These are phyloP conservation scores for Mimachlamys varia DNA, from an alignment of 2,888 invertebrate genomes.

Conservation along the genomic window DNA sequence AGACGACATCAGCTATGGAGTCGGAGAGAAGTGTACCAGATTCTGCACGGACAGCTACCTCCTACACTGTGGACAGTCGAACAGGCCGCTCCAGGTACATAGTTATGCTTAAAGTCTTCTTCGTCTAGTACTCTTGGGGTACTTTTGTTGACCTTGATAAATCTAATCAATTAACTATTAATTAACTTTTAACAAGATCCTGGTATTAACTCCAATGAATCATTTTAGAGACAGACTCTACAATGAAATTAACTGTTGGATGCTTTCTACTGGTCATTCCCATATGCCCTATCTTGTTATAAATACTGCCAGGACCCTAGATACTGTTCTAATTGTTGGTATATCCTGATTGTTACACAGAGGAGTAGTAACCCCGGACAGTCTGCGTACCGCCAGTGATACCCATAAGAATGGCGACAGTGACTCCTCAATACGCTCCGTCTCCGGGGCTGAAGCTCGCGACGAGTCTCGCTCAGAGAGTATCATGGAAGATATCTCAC, in stretches of 20 bases:
- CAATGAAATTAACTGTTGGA: no score
- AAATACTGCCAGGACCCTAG: no score
- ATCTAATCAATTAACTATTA: no score
- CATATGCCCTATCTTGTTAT: no score
- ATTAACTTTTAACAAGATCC: no score
- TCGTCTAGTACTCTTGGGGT: no score
- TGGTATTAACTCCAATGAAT: no score
- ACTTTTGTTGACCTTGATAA: no score
- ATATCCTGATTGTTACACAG: not conserved
- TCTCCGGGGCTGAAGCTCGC: slow-evolving; percentile 63
- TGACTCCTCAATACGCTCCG: slow-evolving; percentile 63
- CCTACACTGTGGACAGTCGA: slow-evolving; percentile 40
- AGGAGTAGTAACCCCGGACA: not conserved
- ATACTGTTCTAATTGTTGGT: not conserved
- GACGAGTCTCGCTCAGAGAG: slow-evolving; percentile 61
- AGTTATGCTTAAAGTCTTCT: not conserved
- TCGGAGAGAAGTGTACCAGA: slow-evolving; percentile 44
- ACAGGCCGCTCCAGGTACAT: slow-evolving; percentile 36
- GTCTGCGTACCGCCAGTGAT: slow-evolving; percentile 63
- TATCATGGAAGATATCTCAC: slow-evolving; percentile 57
- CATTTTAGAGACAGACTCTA: no score
- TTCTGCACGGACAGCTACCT: slow-evolving; percentile 49
- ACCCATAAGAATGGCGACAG: slow-evolving; percentile 49
- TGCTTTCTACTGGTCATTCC: no score
- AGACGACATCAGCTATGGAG: slow-evolving; percentile 37